Conservation (phyloP, 1,140 invertebrate genomes). For the Pseudomyrmex concolor region DNA sequence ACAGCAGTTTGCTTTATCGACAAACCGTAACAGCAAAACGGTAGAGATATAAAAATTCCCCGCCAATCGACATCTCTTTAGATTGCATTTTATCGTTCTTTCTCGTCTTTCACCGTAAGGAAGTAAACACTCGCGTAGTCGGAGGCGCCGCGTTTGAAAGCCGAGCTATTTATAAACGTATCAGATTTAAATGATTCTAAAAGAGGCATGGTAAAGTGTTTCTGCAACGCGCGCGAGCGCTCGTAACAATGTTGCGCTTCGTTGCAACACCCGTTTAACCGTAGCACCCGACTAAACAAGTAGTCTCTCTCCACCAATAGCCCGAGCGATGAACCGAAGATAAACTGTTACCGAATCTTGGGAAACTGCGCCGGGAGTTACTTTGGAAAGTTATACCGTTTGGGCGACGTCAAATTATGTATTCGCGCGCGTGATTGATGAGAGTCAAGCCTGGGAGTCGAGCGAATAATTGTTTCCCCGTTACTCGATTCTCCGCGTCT, state of each 20-base stretch:
- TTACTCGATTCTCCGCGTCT: background rate
- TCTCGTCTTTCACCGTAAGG: background rate
- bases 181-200: constrained; percentile 20
- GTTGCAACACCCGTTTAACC: background rate
- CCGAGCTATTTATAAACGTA: constrained; percentile 1
- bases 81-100: too few species aligned
- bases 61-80: too few species aligned
- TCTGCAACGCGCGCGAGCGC: background rate
- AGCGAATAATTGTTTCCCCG: constrained; percentile 1
- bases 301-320: background rate
- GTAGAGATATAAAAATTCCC: background rate
- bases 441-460: background rate
- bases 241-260: constrained; percentile 2
- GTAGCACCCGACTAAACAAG: constrained; percentile 5
- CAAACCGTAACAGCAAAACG: background rate
- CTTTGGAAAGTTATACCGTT: background rate
- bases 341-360: background rate
- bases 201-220: background rate
- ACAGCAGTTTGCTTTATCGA: constrained; percentile 39
- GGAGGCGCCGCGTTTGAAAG: background rate
- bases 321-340: background rate
- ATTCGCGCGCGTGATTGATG: background rate
- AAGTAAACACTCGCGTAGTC: background rate
- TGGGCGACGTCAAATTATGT: background rate
- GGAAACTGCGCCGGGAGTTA: background rate